A percentile compares a stretch with the other conserved stretches of the same genome.
Evolutionary conservation across 2,797 vertebrate genomes (phyloP).

Genomic region (Xenops minutus): DNA sequence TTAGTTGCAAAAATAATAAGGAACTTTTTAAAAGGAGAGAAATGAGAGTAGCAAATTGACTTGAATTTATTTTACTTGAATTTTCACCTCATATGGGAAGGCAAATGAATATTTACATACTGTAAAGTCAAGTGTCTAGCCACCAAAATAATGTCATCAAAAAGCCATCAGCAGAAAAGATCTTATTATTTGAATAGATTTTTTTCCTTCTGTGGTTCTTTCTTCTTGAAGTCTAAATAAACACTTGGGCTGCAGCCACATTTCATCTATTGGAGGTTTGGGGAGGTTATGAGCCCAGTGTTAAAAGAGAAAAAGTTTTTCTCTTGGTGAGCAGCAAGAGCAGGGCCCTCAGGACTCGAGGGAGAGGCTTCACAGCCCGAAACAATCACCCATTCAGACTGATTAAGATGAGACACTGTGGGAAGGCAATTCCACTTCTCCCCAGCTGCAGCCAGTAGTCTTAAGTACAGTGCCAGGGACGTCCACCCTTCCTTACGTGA

Average conservation of each 20-base stretch:
- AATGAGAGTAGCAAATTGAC: constrained; percentile 6
- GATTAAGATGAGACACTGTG: background rate
- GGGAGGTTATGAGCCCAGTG: background rate
- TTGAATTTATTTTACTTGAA: constrained; percentile 56
- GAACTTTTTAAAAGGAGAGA: background rate
- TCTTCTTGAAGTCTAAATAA: constrained; percentile 52
- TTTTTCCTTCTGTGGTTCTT: constrained; percentile 21
- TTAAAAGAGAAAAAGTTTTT: background rate
- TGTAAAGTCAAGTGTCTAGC: constrained; percentile 23
- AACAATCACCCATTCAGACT: background rate
- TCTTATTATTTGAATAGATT: background rate
- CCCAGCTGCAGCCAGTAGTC: background rate
- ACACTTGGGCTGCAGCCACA: background rate
- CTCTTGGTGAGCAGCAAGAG: background rate
- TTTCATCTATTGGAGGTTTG: background rate
- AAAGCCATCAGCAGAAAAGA: constrained; percentile 14
- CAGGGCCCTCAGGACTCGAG: background rate
- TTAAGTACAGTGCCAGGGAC: background rate
- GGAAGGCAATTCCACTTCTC: background rate
- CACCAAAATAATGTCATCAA: constrained; percentile 34
- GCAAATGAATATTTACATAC: constrained; percentile 30
- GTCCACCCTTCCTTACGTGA: background rate
- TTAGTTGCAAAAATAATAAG: constrained; percentile 12
- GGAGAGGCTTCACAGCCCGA: background rate
- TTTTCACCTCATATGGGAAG: constrained; percentile 12